phyloP scores from a whole-genome alignment of 2,113 vertebrate species.

The Nanorana parkeri region DNA sequence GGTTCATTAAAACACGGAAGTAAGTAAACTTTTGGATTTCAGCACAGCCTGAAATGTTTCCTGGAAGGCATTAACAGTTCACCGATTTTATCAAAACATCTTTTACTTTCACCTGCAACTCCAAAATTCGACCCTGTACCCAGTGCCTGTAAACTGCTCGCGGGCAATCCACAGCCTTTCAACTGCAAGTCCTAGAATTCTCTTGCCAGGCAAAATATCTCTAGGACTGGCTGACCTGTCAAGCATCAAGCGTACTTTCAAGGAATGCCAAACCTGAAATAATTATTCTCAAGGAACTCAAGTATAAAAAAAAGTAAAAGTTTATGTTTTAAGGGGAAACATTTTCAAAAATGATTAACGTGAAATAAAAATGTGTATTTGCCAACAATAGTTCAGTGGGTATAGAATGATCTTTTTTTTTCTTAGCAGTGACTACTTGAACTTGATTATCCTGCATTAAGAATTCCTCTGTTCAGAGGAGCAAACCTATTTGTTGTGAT shows the following conservation, averaged over 20 bases:
- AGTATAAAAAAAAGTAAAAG: not conserved
- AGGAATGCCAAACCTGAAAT: not conserved
- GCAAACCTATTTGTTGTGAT: conserved; percentile 49
- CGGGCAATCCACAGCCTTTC: no score
- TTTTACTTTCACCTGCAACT: no score
- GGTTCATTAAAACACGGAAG: no score
- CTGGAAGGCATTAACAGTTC: no score
- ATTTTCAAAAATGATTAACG: not conserved
- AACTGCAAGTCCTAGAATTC: no score
- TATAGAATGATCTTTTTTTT: not conserved
- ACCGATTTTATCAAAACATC: no score
- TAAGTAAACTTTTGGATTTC: no score
- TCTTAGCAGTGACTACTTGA: not conserved
- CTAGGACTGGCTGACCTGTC: not conserved
- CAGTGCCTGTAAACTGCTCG: no score
- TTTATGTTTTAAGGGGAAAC: not conserved
- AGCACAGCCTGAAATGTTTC: no score
- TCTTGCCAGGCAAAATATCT: no score
- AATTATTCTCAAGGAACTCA: not conserved
- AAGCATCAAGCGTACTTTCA: not conserved
- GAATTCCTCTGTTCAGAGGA: not conserved
- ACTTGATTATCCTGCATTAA: conserved; percentile 25
- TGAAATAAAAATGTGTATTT: not conserved
- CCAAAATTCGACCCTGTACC: no score
- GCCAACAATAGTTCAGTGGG: not conserved